Percentiles rank a stretch among this genome's conserved stretches.
These are phyloP conservation scores for Agriopis marginaria DNA, from an alignment of 2,888 invertebrate species.

Conservation along the genomic window DNA sequence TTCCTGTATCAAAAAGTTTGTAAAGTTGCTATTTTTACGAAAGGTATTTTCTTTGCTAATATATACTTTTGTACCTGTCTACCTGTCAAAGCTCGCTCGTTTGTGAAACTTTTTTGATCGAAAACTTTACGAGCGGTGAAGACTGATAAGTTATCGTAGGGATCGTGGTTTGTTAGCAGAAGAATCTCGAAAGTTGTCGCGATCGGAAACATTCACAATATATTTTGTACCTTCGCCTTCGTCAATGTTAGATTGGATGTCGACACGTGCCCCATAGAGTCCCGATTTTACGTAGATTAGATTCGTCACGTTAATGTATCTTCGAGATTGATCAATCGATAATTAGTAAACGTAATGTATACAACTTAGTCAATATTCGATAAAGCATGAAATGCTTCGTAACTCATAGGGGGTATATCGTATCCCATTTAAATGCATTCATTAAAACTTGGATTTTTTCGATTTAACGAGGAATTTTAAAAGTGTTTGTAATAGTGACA, in stretches of 20 bases:
- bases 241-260: constrained; percentile 82
- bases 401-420: constrained; percentile 68
- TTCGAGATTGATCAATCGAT: constrained; percentile 76
- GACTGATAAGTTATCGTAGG: constrained; percentile 83
- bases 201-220: constrained; percentile 70
- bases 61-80: constrained; percentile 68
- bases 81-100: constrained; percentile 77
- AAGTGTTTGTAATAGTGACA: constrained; percentile 60
- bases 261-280: constrained; percentile 75
- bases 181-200: constrained; percentile 67
- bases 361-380: constrained; percentile 77
- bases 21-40: constrained; percentile 85
- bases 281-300: constrained; percentile 77
- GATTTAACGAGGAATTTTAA: constrained; percentile 56
- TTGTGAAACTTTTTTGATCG: constrained; percentile 75
- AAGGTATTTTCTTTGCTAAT: constrained; percentile 71
- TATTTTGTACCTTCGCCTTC: constrained; percentile 73
- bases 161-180: constrained; percentile 75
- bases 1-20: constrained; percentile 75
- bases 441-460: constrained; percentile 57
- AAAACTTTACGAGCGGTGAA: constrained; percentile 82
- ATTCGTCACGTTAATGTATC: constrained; percentile 78
- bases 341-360: constrained; percentile 79
- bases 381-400: constrained; percentile 81
- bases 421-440: constrained; percentile 66